Evolutionary conservation across 2,113 vertebrate genomes (phyloP).

Genomic region (chimpanzee (Pan troglodytes)): DNA sequence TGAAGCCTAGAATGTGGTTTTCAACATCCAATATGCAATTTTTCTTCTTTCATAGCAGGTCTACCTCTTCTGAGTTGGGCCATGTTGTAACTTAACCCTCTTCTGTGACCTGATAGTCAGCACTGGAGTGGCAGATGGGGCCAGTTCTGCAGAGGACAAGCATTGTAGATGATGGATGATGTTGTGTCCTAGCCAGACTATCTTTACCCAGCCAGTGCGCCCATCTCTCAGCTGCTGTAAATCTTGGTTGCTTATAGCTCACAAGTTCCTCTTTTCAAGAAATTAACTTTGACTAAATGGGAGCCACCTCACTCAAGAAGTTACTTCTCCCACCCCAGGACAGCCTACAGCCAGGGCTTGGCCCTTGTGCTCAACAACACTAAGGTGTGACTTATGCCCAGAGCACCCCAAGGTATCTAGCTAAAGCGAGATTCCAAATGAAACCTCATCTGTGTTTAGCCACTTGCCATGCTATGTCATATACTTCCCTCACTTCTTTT

Average conservation of each 20-base stretch:
- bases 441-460: not conserved
- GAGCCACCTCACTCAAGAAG: not conserved
- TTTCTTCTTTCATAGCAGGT: not conserved
- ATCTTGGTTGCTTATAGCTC: not conserved
- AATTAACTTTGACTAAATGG: not conserved
- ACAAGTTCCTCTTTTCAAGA: not conserved
- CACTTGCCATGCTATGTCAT: not conserved
- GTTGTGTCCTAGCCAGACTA: not conserved
- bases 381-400: not conserved
- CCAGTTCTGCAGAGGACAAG: not conserved
- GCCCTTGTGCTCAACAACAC: not conserved
- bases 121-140: not conserved
- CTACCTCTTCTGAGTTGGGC: not conserved
- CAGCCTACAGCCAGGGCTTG: not conserved
- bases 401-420: not conserved
- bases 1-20: not conserved
- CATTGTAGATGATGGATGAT: not conserved
- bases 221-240: not conserved
- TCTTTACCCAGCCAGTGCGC: not conserved
- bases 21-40: not conserved
- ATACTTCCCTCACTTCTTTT: not conserved
- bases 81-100: not conserved
- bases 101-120: not conserved
- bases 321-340: not conserved
- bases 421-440: not conserved